Base-by-base conservation (phyloP, 2,888 invertebrate genomes). In the Matsumyia berberina region DNA sequence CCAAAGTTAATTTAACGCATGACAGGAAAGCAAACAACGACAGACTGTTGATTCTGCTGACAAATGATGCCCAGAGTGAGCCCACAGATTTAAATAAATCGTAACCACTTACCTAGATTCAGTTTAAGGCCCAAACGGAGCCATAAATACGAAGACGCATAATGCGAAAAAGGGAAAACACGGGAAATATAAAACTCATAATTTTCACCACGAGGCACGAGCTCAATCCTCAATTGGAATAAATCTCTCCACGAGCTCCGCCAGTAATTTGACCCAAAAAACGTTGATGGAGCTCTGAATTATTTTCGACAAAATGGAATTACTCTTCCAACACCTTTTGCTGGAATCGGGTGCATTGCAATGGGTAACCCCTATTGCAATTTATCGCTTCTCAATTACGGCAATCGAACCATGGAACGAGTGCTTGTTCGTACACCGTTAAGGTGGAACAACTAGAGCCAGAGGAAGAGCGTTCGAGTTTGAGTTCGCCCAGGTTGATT, bases 341-440 rank as follows among this genome's bases (percentile, higher is more conserved):
- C 53, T 8, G 53, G 35, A 53, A 67, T 60, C 58, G 49, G 42
- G 19, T 79, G 83, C 82, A 73, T 69, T 37, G 73, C 78, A 78
- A 64, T 79, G 64, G 78, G 73, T 15, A 73, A 51, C 67, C 62
- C 46, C 73, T 69, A 79, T 67, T 31, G 73, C 73, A 79, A 79
- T 83, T 83, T 79, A 83, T 79, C 78, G 83, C 73, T 79, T 83
- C 83, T 83, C 79, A 83, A 79, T 83, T 83, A 83, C 79, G 74
- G 67, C 69, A 74, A 69, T 73, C 73, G 79, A 74, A 64, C 33
- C 51, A 79, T 57, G 62, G 67, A 67, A 64, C 62, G 39, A 55
- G 46, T 58, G 39, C 37, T 39, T 8, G 35, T 55, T 15, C 35
- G 49, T 11, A 29, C n/a, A 24, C 15, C 37, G 5, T 2, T 1